A percentile compares a stretch with the other conserved stretches of the same genome.
Evolutionary conservation across 2,113 vertebrate genomes (phyloP).

Genomic region (Paralichthys olivaceus): DNA sequence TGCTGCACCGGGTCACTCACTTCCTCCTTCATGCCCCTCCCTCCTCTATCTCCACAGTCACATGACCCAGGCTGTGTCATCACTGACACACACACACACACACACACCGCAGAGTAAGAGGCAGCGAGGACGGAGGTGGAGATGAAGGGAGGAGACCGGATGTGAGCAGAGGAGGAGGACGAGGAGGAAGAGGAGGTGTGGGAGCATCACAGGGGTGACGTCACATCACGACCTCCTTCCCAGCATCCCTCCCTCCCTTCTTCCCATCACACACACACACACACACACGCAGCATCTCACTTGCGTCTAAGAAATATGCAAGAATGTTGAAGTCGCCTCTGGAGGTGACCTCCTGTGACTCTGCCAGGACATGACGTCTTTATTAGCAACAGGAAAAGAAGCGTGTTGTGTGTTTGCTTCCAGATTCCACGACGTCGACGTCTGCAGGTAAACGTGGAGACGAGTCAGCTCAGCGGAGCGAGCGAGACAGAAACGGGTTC

Average conservation of each 20-base stretch:
- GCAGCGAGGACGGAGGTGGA: constrained; percentile 36
- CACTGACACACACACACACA: constrained; percentile 34
- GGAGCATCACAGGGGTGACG: constrained; percentile 64
- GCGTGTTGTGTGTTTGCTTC: background rate
- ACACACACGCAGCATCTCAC: background rate
- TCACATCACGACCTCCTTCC: constrained; percentile 69
- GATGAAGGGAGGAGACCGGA: constrained; percentile 59
- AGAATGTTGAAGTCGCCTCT: background rate
- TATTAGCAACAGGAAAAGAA: background rate
- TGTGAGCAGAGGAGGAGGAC: constrained; percentile 38
- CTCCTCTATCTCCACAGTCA: constrained; percentile 56
- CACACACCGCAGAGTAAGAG: constrained; percentile 10
- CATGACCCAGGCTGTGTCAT: constrained; percentile 55
- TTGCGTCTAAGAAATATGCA: background rate
- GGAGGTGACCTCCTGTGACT: background rate
- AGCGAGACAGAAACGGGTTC: background rate
- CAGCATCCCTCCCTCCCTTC: constrained; percentile 45
- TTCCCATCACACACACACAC: constrained; percentile 7
- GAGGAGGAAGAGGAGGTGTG: constrained; percentile 51
- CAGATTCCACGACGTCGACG: background rate
- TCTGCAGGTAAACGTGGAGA: background rate
- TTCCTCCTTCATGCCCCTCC: constrained; percentile 83
- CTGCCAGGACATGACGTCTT: background rate
- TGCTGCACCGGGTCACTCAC: constrained; percentile 72
- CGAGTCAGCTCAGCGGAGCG: background rate